Conservation (phyloP, 1,140 invertebrate species). For the Drosophila oshimai region DNA sequence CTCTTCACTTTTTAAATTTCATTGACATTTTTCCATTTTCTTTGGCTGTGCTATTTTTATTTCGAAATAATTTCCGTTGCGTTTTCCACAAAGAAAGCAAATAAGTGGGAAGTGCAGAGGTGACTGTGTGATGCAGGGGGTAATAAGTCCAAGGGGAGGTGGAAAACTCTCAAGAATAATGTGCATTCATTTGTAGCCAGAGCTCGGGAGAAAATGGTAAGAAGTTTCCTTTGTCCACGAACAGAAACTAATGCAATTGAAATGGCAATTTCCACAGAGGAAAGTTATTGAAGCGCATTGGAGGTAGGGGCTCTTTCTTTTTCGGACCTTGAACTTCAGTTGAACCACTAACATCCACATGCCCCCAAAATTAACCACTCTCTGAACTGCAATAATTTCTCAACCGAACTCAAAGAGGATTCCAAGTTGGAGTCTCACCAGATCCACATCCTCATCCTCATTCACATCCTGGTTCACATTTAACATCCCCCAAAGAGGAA, state of each 20-base stretch:
- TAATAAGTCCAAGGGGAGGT: background rate
- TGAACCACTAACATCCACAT: background rate
- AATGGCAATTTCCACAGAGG: constrained; percentile 2
- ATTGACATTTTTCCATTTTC: constrained; percentile 40
- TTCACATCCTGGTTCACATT: constrained; percentile 1
- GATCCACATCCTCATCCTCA: constrained; percentile 6
- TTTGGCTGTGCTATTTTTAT: constrained; percentile 16
- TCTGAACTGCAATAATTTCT: constrained; percentile 13
- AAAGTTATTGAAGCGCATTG: background rate
- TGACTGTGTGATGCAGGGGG: background rate
- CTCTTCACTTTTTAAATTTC: background rate
- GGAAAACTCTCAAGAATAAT: constrained; percentile 12
- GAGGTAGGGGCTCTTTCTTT: background rate
- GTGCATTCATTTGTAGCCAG: constrained; percentile 15
- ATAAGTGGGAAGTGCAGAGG: background rate
- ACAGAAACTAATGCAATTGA: constrained; percentile 20
- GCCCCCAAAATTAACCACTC: background rate
- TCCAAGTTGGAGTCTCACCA: constrained; percentile 1
- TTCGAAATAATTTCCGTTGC: constrained; percentile 47
- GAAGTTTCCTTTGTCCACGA: constrained; percentile 28
- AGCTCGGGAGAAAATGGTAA: background rate
- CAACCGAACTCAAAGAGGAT: constrained; percentile 1
- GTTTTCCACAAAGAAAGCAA: background rate
- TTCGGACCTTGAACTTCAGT: constrained; percentile 42
- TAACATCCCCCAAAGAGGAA: constrained; percentile 13